These are phyloP conservation scores for Trematocara unimaculatum DNA, from an alignment of 2,113 vertebrate species.

Conservation along the genomic window DNA sequence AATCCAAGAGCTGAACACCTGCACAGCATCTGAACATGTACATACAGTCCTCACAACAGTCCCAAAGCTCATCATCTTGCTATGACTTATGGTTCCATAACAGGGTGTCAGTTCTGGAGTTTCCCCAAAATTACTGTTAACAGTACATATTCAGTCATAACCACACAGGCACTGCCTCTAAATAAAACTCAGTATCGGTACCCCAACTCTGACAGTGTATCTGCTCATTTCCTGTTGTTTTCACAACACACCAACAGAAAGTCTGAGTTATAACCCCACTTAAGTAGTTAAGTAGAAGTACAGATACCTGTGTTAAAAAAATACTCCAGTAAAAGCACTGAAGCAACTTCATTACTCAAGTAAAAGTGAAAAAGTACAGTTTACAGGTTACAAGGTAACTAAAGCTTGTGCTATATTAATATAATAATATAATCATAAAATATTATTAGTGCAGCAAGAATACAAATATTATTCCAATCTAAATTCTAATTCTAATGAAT, in stretches of 20 bases:
- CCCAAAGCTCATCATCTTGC: not conserved
- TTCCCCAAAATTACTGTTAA: not conserved
- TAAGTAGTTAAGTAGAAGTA: not conserved
- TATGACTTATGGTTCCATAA: not conserved
- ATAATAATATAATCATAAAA: not conserved
- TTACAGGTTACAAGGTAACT: not conserved
- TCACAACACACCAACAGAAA: not conserved
- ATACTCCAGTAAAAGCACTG: rapidly evolving
- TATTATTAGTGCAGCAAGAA: not conserved
- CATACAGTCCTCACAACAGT: rapidly evolving
- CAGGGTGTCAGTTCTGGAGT: not conserved
- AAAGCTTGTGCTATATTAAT: not conserved
- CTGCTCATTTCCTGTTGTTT: rapidly evolving
- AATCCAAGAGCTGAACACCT: rapidly evolving
- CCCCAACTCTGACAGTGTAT: not conserved
- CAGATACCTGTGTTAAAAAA: not conserved
- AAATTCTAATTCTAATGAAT: not conserved
- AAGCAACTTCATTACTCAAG: rapidly evolving
- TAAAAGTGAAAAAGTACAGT: not conserved
- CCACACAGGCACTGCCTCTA: not conserved
- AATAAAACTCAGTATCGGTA: not conserved
- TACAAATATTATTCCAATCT: not conserved
- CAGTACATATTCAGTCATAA: not conserved
- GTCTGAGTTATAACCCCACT: no score
- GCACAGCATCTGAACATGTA: not conserved